These are phyloP conservation scores for Cosmopolites sordidus DNA, from an alignment of 2,888 invertebrate genomes.

Conservation along the genomic window DNA sequence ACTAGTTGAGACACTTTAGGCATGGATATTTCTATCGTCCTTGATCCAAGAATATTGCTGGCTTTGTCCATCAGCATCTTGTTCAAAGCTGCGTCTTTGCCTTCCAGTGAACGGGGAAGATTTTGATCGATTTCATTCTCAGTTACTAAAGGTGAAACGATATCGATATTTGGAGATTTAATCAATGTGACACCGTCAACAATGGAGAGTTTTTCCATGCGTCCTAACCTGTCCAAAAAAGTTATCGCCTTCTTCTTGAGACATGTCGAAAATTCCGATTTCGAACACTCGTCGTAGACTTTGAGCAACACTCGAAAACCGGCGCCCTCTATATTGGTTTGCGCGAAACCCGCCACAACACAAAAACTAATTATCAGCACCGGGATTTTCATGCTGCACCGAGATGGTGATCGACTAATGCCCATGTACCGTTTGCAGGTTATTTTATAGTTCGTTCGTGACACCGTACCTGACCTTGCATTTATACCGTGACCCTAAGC, in stretches of 20 bases:
- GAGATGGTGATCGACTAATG: conserved; percentile 42
- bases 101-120: conserved; percentile 62
- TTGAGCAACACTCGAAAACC: conserved; percentile 64
- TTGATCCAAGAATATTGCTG: conserved; percentile 67
- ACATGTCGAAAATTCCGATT: conserved; percentile 66
- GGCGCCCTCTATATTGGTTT: conserved; percentile 46
- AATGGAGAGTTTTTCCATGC: conserved; percentile 61
- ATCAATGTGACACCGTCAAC: conserved; percentile 67
- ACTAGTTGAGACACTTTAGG: conserved; percentile 69
- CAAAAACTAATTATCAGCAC: conserved; percentile 43
- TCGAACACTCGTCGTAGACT: conserved; percentile 75
- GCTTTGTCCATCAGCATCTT: conserved; percentile 68
- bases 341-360: conserved; percentile 37
- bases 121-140: conserved; percentile 68
- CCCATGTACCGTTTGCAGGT: conserved; percentile 37
- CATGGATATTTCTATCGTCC: conserved; percentile 71
- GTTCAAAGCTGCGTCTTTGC: conserved; percentile 64
- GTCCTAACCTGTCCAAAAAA: conserved; percentile 70
- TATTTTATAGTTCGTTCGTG: conserved; percentile 41
- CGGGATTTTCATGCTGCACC: conserved; percentile 37
- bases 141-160: conserved; percentile 55
- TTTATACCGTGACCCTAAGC: conserved; percentile 23
- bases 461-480: conserved; percentile 29
- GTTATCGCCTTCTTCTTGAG: conserved; percentile 77
- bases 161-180: conserved; percentile 47